Conservation (phyloP, 2,888 invertebrate species). For the Mamestra brassicae region DNA sequence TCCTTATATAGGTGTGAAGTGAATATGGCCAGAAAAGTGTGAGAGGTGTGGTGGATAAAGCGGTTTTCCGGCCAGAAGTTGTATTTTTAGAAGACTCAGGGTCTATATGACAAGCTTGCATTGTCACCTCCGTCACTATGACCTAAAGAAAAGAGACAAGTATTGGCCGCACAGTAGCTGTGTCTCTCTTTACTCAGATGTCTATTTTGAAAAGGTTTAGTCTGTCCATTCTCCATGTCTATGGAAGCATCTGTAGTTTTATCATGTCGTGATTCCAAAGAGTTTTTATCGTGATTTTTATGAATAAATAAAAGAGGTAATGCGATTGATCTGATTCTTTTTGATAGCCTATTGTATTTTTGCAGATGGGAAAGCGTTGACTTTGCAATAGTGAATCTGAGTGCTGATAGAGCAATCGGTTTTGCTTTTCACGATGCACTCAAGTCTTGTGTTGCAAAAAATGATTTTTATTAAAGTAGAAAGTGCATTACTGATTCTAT, state of each 20-base stretch:
- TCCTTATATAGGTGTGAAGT: background rate
- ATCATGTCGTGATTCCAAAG: slow-evolving; percentile 62
- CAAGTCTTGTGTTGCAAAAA: slow-evolving; percentile 28
- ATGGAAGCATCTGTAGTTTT: slow-evolving; percentile 50
- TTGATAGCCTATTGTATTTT: slow-evolving; percentile 52
- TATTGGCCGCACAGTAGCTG: background rate
- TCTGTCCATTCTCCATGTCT: background rate
- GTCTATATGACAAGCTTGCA: background rate
- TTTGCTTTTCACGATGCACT: slow-evolving; percentile 31
- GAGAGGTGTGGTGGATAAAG: too few species aligned
- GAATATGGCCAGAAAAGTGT: background rate
- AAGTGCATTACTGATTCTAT: slow-evolving; percentile 16
- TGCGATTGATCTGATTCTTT: slow-evolving; percentile 66
- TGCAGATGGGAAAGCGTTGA: slow-evolving; percentile 57
- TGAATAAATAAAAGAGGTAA: slow-evolving; percentile 68
- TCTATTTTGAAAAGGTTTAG: background rate
- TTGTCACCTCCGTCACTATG: background rate
- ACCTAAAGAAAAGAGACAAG: background rate
- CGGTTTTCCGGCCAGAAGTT: background rate
- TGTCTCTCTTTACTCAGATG: accelerated
- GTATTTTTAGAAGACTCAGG: too few species aligned
- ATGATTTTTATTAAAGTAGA: slow-evolving; percentile 37
- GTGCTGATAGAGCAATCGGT: slow-evolving; percentile 29
- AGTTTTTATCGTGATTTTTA: slow-evolving; percentile 63
- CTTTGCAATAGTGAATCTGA: slow-evolving; percentile 26